Percentiles rank a stretch among this genome's conserved stretches.
phyloP scores from a whole-genome alignment of 1,140 invertebrate genomes.

The Diplogasteroides magnus region DNA sequence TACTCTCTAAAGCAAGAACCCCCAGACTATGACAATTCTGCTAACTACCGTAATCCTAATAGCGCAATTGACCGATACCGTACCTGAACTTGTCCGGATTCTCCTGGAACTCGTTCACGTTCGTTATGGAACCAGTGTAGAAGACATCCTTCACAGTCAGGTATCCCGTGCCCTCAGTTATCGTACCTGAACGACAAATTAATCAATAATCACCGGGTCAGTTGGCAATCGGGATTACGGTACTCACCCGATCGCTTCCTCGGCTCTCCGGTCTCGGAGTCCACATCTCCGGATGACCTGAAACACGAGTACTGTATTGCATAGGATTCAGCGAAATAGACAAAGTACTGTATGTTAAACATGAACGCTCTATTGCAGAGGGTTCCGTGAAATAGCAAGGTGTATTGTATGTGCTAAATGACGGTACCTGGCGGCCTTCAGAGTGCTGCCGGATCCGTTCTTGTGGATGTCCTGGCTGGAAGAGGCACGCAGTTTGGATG shows the following conservation, averaged over 20 bases:
- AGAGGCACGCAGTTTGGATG: not conserved
- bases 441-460: no score
- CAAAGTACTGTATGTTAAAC: no score
- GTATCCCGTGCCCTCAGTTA: constrained; percentile 62
- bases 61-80: no score
- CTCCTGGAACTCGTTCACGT: constrained; percentile 61
- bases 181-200: constrained; percentile 32
- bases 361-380: no score
- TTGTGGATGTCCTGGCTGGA: not conserved
- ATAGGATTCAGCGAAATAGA: not conserved
- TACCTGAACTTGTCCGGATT: constrained; percentile 35
- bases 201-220: not conserved
- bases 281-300: not conserved
- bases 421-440: no score
- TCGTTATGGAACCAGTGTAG: constrained; percentile 74
- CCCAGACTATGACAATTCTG: no score
- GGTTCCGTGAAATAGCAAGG: no score
- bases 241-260: not conserved
- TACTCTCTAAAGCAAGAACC: no score
- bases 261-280: not conserved
- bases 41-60: no score
- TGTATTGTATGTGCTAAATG: no score
- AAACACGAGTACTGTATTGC: no score
- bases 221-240: not conserved
- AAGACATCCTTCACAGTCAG: constrained; percentile 79